phyloP scores from a whole-genome alignment of 1,140 invertebrate genomes.

The Thereuonema tuberculata region DNA sequence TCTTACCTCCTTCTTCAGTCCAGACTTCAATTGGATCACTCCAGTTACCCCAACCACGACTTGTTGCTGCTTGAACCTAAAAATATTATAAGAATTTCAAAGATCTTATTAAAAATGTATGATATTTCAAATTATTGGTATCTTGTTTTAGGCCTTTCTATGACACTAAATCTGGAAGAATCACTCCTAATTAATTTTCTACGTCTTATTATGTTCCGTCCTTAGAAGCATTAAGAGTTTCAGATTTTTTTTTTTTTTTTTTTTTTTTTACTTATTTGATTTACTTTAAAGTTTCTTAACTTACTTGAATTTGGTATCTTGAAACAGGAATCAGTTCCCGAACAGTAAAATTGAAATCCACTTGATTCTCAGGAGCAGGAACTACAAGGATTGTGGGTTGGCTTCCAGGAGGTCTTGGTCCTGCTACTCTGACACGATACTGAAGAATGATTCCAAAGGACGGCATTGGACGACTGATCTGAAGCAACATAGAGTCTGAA shows the following conservation, averaged over 20 bases:
- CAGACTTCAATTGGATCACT: neutral
- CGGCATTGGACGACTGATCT: neutral
- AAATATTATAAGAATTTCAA: too few species aligned
- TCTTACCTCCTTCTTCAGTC: slow-evolving; percentile 5
- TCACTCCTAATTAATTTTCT: too few species aligned
- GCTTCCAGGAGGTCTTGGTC: neutral
- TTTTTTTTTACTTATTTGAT: too few species aligned
- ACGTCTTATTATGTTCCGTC: too few species aligned
- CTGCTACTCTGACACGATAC: slow-evolving; percentile 2
- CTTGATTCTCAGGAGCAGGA: neutral
- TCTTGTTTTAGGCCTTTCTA: too few species aligned
- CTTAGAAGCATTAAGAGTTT: too few species aligned
- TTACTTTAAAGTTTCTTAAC: too few species aligned
- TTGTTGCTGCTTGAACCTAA: neutral
- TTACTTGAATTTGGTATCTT: slow-evolving; percentile 1
- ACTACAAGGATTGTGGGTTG: neutral
- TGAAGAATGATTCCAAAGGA: neutral
- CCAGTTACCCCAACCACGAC: slow-evolving; percentile 2
- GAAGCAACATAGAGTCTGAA: neutral
- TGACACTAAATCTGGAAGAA: too few species aligned
- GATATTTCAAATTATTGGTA: too few species aligned
- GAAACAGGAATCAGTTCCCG: neutral
- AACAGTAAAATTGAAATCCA: neutral
- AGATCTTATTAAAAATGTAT: too few species aligned
- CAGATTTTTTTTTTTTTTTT: too few species aligned